phyloP scores from a whole-genome alignment of 2,797 vertebrate species.

The Diceros bicornis region DNA sequence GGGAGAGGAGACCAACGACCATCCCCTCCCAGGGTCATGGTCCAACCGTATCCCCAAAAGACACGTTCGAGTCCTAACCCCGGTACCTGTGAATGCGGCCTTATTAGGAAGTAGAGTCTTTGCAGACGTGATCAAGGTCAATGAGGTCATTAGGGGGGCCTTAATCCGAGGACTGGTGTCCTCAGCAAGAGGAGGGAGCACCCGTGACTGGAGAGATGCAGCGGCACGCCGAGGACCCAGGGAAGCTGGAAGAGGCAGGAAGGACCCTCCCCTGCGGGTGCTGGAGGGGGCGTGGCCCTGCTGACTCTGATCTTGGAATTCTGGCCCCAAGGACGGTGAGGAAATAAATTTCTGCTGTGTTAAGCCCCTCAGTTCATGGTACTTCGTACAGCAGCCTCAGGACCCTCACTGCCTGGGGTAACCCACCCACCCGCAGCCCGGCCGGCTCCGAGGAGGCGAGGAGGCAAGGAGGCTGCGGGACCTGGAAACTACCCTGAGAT shows the following conservation, averaged over 20 bases:
- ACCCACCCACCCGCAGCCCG: too few species aligned
- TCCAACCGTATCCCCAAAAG: neutral
- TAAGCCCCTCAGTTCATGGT: neutral
- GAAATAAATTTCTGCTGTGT: too few species aligned
- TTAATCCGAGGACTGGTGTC: neutral
- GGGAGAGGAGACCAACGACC: neutral
- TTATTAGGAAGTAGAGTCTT: neutral
- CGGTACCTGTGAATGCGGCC: neutral
- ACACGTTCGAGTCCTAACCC: neutral
- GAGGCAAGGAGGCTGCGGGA: neutral
- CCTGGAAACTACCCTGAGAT: neutral
- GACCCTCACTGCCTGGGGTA: too few species aligned
- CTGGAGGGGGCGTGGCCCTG: neutral
- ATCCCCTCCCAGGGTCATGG: too few species aligned
- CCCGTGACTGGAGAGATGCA: too few species aligned
- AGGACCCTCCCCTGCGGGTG: neutral
- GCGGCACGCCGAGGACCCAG: neutral
- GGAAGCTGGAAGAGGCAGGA: too few species aligned
- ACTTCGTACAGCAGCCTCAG: neutral
- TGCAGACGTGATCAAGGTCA: neutral
- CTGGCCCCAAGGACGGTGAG: too few species aligned
- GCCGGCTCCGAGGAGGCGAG: neutral
- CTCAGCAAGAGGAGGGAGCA: neutral
- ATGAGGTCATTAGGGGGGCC: neutral
- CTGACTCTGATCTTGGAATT: neutral